A percentile compares a stretch with the other conserved stretches of the same genome.
Conservation (phyloP, 92 coral and sea anemone species). For the Metridium senile region DNA sequence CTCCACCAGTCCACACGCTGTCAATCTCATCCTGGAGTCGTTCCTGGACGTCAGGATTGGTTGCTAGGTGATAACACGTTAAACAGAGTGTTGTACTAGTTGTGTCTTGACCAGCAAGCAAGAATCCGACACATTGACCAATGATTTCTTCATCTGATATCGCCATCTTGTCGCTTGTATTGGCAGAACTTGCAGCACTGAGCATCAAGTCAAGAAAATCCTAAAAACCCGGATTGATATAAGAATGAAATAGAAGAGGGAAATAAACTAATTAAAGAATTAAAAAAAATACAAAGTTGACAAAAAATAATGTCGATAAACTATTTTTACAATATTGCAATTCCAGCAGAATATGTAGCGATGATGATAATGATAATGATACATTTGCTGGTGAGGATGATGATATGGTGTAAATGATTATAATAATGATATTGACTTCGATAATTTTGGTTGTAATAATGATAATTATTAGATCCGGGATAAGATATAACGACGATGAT, state of each 20-base stretch:
- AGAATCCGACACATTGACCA: slow-evolving; percentile 51
- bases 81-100: slow-evolving; percentile 47
- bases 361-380: no score
- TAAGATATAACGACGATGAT: no score
- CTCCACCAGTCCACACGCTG: slow-evolving; percentile 5
- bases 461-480: no score
- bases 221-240: no score
- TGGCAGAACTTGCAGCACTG: slow-evolving; percentile 30
- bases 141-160: slow-evolving; percentile 53
- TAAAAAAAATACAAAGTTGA: background rate
- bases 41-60: slow-evolving; percentile 51
- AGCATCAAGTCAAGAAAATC: slow-evolving; percentile 52
- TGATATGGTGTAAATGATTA: no score
- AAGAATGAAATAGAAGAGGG: background rate
- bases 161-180: slow-evolving; percentile 3
- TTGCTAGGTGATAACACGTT: slow-evolving; percentile 42
- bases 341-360: no score
- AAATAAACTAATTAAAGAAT: background rate
- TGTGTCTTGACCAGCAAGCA: slow-evolving; percentile 55
- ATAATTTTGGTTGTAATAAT: no score
- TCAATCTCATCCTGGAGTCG: slow-evolving; percentile 10
- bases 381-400: no score
- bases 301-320: no score
- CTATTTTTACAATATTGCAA: no score
- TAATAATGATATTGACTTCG: no score